Evolutionary conservation across 2,113 vertebrate species (phyloP).

Genomic region (Oryzias javanicus): DNA sequence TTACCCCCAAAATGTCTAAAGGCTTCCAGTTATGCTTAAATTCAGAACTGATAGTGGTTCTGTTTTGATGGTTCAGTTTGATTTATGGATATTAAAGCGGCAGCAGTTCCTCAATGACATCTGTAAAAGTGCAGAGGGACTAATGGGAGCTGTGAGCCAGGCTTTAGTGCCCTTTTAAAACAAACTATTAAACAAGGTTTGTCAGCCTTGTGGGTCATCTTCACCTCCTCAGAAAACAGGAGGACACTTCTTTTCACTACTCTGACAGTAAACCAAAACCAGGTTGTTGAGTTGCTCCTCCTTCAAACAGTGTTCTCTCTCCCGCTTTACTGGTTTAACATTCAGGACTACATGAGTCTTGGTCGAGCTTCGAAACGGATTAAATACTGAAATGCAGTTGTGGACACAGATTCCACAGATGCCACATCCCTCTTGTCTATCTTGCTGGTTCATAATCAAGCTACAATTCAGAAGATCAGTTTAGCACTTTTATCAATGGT

Average conservation of each 20-base stretch:
- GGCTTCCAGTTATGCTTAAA: constrained; percentile 39
- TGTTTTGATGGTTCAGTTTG: constrained; percentile 63
- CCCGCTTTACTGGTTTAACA: too few species aligned
- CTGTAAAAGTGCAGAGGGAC: constrained; percentile 61
- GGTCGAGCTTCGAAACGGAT: too few species aligned
- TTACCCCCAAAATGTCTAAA: constrained; percentile 23
- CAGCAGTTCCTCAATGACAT: constrained; percentile 74
- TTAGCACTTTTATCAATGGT: too few species aligned
- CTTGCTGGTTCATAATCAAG: too few species aligned
- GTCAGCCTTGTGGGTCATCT: constrained; percentile 50
- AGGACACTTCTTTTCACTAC: constrained; percentile 25
- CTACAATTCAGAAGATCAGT: too few species aligned
- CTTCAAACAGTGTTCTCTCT: too few species aligned
- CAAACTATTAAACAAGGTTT: constrained; percentile 47
- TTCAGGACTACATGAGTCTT: too few species aligned
- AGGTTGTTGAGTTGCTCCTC: too few species aligned
- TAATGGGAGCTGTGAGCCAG: constrained; percentile 49
- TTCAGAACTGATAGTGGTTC: constrained; percentile 56
- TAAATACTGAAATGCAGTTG: too few species aligned
- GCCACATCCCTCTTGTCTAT: too few species aligned
- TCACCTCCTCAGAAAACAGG: constrained; percentile 40
- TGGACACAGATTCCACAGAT: too few species aligned
- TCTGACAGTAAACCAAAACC: too few species aligned
- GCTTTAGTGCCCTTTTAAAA: constrained; percentile 45
- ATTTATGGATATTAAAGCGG: constrained; percentile 68